Evolutionary conservation across 2,888 invertebrate species (phyloP).

Genomic region (Drosophila meridiana): DNA sequence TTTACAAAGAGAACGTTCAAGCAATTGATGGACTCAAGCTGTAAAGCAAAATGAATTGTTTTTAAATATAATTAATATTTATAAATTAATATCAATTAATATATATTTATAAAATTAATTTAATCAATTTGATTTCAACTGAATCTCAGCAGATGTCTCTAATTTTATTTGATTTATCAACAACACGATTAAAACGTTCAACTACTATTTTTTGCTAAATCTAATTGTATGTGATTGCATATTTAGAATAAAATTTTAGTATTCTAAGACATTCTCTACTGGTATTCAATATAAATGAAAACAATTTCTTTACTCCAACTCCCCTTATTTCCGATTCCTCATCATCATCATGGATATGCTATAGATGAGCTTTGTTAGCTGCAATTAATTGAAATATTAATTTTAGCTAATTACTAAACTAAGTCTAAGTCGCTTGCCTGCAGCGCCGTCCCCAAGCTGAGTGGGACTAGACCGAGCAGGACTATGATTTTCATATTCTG

Average conservation of each 20-base stretch:
- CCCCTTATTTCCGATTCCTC: neutral
- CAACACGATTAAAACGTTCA: neutral
- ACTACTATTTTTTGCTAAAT: neutral
- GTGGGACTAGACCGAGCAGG: slow-evolving; percentile 13
- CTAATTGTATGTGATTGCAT: too few species aligned
- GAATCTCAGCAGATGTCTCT: neutral
- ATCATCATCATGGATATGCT: slow-evolving; percentile 35
- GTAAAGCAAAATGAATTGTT: too few species aligned
- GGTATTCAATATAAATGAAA: neutral
- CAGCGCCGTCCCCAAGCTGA: slow-evolving; percentile 25
- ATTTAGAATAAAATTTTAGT: neutral
- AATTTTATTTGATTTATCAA: neutral
- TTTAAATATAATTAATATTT: too few species aligned
- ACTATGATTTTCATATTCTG: slow-evolving; percentile 16
- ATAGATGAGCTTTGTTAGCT: slow-evolving; percentile 27
- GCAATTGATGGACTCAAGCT: too few species aligned
- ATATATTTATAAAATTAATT: too few species aligned
- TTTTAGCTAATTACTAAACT: neutral
- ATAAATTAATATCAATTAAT: too few species aligned
- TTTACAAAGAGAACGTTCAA: neutral
- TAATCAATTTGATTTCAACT: too few species aligned
- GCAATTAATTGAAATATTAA: neutral
- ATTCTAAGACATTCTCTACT: neutral
- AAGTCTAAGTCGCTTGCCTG: slow-evolving; percentile 17
- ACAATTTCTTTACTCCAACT: neutral